A percentile compares a stretch with the other conserved stretches of the same genome.
phyloP scores from a whole-genome alignment of 2,797 vertebrate genomes.

The Apodemus agrarius region DNA sequence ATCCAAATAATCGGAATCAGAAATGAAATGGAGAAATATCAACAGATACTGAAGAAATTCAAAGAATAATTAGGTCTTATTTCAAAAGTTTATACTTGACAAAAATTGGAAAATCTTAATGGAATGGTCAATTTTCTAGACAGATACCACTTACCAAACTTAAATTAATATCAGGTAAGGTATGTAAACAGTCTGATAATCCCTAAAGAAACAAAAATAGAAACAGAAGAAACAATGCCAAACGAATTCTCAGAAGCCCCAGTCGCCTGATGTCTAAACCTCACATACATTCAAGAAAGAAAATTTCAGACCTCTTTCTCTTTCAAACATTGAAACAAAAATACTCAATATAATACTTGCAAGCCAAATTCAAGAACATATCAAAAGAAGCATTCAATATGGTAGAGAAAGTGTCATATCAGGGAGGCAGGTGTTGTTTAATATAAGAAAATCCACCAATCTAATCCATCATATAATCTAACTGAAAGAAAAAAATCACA shows the following conservation, averaged over 20 bases:
- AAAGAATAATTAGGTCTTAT: too few species aligned
- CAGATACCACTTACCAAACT: too few species aligned
- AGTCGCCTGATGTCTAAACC: not conserved
- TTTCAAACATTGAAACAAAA: not conserved
- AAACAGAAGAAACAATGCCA: not conserved
- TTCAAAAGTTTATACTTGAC: too few species aligned
- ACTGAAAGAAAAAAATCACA: not conserved
- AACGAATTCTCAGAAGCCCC: not conserved
- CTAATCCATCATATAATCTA: not conserved
- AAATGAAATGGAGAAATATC: too few species aligned
- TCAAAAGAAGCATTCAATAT: not conserved
- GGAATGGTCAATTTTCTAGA: too few species aligned
- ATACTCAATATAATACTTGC: not conserved
- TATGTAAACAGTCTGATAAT: too few species aligned
- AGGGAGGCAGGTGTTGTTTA: not conserved
- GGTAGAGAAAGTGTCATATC: not conserved
- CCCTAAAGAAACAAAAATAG: not conserved
- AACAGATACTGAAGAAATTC: too few species aligned
- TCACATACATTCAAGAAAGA: not conserved
- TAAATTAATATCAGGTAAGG: too few species aligned
- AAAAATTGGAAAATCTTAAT: too few species aligned
- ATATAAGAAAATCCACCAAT: not conserved
- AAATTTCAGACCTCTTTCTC: not conserved
- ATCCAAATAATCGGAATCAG: too few species aligned
- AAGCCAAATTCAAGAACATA: not conserved